phyloP scores from a whole-genome alignment of 2,888 invertebrate genomes.

The Dynastes tityus region DNA sequence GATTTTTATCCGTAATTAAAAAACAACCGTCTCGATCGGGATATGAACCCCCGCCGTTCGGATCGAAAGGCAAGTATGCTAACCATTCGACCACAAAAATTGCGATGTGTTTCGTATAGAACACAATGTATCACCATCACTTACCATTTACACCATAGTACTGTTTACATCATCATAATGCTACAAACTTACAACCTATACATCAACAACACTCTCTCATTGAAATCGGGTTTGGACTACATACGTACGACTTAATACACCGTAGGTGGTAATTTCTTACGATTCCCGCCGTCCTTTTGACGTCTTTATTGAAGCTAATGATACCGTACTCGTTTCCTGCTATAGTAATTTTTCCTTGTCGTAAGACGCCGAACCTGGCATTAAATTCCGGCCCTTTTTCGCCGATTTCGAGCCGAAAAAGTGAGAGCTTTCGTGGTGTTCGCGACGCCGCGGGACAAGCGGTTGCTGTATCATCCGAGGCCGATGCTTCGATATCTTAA shows the following conservation, averaged over 20 bases:
- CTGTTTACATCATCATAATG: too few species aligned
- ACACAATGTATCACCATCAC: too few species aligned
- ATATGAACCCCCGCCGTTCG: too few species aligned
- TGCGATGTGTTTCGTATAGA: too few species aligned
- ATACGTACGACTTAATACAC: background rate
- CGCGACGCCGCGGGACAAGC: conserved; percentile 3
- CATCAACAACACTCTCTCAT: too few species aligned
- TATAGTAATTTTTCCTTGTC: conserved; percentile 46
- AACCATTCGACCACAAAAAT: too few species aligned
- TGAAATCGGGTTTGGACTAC: too few species aligned
- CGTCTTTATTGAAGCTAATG: conserved; percentile 52
- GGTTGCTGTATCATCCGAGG: background rate
- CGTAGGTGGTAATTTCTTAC: conserved; percentile 43
- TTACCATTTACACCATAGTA: too few species aligned
- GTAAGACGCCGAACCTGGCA: conserved; percentile 3
- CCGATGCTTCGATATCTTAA: conserved; percentile 1
- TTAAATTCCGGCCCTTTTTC: conserved; percentile 22
- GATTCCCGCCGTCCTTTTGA: conserved; percentile 49
- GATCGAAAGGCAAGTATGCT: too few species aligned
- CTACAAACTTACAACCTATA: too few species aligned
- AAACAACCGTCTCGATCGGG: too few species aligned
- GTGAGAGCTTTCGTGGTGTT: conserved; percentile 14
- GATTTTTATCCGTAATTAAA: too few species aligned
- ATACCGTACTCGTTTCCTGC: conserved; percentile 47
- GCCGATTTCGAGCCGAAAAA: conserved; percentile 35